Evolutionary conservation across 2,113 vertebrate species (phyloP).

Genomic region (Nicator chloris): DNA sequence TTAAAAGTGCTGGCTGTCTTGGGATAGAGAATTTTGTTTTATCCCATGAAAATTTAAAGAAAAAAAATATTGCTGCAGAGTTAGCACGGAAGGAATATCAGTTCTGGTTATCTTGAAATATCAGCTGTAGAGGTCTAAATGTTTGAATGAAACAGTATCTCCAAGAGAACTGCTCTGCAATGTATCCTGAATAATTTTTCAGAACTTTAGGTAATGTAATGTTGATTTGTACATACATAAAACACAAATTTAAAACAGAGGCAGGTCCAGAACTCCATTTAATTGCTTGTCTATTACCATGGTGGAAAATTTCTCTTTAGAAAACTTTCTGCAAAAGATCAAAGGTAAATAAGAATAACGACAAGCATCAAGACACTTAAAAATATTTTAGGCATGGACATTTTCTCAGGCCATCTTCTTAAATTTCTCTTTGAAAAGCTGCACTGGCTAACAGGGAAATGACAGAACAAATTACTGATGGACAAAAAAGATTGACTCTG

Average conservation of each 20-base stretch:
- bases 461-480: background rate
- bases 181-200: background rate
- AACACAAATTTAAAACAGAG: background rate
- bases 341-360: background rate
- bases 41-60: background rate
- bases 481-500: background rate
- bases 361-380: background rate
- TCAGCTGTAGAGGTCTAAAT: background rate
- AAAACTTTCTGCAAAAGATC: background rate
- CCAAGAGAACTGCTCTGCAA: background rate
- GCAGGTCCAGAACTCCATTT: background rate
- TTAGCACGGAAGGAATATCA: background rate
- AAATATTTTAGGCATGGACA: background rate
- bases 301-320: background rate
- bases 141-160: background rate
- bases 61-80: background rate
- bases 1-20: background rate
- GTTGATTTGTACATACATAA: background rate
- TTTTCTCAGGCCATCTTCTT: background rate
- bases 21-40: background rate
- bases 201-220: background rate
- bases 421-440: background rate
- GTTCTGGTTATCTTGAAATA: background rate
- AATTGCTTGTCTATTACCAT: background rate
- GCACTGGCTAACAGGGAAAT: background rate